phyloP scores from a whole-genome alignment of 1,140 invertebrate species.

The Melitaea cinxia region DNA sequence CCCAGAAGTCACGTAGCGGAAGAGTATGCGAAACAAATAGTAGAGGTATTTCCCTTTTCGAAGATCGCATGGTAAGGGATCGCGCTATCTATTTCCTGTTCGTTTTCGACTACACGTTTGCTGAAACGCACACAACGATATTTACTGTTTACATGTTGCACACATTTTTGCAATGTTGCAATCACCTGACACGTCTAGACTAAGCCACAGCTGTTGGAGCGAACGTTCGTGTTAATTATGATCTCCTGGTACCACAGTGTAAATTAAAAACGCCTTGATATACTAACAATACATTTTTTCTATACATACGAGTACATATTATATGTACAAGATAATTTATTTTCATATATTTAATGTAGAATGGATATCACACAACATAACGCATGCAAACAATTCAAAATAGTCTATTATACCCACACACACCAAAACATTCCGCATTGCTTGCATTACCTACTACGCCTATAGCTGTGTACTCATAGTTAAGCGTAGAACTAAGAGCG shows the following conservation, averaged over 20 bases:
- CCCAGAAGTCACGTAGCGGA: constrained; percentile 18
- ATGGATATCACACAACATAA: not conserved
- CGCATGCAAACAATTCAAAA: constrained; percentile 7
- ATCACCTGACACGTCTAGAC: constrained; percentile 43
- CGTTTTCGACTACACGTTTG: constrained; percentile 9
- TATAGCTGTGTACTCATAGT: constrained; percentile 19
- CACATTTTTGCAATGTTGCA: constrained; percentile 20
- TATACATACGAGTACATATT: not conserved
- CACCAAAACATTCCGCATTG: constrained; percentile 27
- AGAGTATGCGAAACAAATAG: not conserved
- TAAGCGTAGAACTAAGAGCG: not conserved
- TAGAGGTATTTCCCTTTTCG: not conserved
- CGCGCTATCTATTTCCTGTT: constrained; percentile 15
- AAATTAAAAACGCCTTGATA: not conserved
- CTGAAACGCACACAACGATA: constrained; percentile 29
- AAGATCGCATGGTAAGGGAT: constrained; percentile 11
- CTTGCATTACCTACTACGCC: constrained; percentile 24
- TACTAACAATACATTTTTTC: not conserved
- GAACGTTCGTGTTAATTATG: constrained; percentile 11
- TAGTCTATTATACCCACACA: constrained; percentile 12
- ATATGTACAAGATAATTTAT: no score
- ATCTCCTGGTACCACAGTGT: not conserved
- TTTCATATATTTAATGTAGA: no score
- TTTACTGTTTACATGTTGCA: not conserved
- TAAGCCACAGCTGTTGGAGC: constrained; percentile 5